Evolutionary conservation across 1,140 invertebrate genomes (phyloP), one percentile per base, ranked within the genome.

Genomic region (Phymorhynchus buccinoides): DNA sequence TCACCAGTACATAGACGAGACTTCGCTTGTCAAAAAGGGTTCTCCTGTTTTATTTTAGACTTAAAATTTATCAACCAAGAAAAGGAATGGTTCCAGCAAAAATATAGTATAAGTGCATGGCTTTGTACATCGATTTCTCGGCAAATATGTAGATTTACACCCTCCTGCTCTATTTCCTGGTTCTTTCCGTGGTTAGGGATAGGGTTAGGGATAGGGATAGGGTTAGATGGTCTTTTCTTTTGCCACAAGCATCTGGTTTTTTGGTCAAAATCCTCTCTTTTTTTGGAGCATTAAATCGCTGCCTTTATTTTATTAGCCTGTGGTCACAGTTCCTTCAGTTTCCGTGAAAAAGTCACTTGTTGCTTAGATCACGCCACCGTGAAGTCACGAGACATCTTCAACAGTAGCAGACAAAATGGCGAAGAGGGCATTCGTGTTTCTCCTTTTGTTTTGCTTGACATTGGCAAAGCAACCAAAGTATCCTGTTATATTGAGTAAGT

Each of bases 401-500:
- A 41, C 41, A 75, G 73, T 16, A 0, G 27, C 32, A 32, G 4
- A 27, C 22, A 79, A 48, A 39, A 79, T 79, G 77, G 77, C 77
- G 42, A 52, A 9, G 7, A 42, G 37, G 16, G 30, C 37, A 7
- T n/a, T 22, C 14, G 75, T 44, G 22, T 78, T 79, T 1, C 27
- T 32, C 7, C 30, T 79, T 7, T 79, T 52, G 32, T 56, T 79
- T 79, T 79, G 41, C 44, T 9, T 56, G 41, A n/a, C 77, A 32
- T 79, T 22, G 22, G 41, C 77, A 14, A 56, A 30, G 27, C 27
- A 79, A 52, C 41, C 77, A 27, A 79, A 56, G 32, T 79, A 52
- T 79, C 77, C 77, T 4, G 77, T 79, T 1, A 79, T 79, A 52
- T 79, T 79, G 27, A 44, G 77, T 79, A 22, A 79, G 77, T 14